A percentile compares a stretch with the other conserved stretches of the same genome.
Conservation (phyloP, 2,888 invertebrate species). For the Latrodectus hesperus region DNA sequence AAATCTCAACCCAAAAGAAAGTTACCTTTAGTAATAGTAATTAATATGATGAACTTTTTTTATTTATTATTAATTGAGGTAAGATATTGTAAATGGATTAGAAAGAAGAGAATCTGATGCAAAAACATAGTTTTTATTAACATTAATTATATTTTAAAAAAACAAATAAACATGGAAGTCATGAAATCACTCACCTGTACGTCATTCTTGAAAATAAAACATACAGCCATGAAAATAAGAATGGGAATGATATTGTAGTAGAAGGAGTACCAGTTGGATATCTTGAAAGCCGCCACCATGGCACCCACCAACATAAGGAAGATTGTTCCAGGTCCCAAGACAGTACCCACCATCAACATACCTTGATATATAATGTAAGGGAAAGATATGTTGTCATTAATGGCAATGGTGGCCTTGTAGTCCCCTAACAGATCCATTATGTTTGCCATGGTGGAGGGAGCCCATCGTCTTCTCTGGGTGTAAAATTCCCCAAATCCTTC, state of each 20-base stretch:
- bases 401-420: slow-evolving; percentile 76
- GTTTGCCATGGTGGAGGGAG: slow-evolving; percentile 79
- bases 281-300: slow-evolving; percentile 83
- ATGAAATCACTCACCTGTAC: slow-evolving; percentile 81
- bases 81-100: too few relatives aligned
- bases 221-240: slow-evolving; percentile 92
- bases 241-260: slow-evolving; percentile 96
- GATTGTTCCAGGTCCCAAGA: slow-evolving; percentile 88
- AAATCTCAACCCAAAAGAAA: too few relatives aligned
- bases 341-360: slow-evolving; percentile 83
- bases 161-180: too few relatives aligned
- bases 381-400: slow-evolving; percentile 78
- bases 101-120: too few relatives aligned
- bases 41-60: too few relatives aligned
- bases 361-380: slow-evolving; percentile 75
- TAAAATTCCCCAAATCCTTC: slow-evolving; percentile 79
- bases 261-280: slow-evolving; percentile 81
- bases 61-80: too few relatives aligned
- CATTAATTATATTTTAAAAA: too few relatives aligned
- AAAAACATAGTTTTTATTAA: too few relatives aligned
- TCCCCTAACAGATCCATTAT: slow-evolving; percentile 78
- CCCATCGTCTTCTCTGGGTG: slow-evolving; percentile 79
- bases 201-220: slow-evolving; percentile 93
- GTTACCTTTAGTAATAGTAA: too few relatives aligned
- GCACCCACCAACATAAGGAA: slow-evolving; percentile 89